These are phyloP conservation scores for Callorhinus ursinus DNA, from an alignment of 2,113 vertebrate genomes.

Conservation along the genomic window DNA sequence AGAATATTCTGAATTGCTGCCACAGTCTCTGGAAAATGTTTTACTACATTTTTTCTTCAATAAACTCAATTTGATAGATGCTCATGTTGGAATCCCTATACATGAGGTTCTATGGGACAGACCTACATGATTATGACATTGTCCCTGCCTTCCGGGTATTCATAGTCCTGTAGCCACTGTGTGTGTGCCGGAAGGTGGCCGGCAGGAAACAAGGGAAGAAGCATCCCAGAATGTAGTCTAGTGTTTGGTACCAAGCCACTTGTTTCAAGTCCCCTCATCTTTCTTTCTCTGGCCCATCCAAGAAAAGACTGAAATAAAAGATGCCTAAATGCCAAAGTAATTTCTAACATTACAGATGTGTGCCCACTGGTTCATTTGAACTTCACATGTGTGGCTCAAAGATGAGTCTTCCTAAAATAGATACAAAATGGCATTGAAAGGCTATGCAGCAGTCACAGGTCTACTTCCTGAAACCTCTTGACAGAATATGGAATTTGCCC, in stretches of 20 bases:
- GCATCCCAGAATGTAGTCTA: not conserved
- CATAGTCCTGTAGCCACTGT: not conserved
- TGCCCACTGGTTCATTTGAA: not conserved
- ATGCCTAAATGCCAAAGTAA: slow-evolving; percentile 13
- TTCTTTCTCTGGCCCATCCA: not conserved
- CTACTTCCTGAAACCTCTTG: not conserved
- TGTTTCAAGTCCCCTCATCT: not conserved
- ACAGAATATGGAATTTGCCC: not conserved
- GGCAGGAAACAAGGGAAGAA: not conserved
- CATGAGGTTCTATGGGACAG: fast-evolving
- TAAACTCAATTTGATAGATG: not conserved
- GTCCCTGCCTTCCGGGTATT: not conserved
- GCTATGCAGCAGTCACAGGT: not conserved
- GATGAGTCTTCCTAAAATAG: not conserved
- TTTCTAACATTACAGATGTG: slow-evolving; percentile 12
- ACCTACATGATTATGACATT: not conserved
- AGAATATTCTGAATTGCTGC: slow-evolving; percentile 11
- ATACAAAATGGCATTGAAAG: not conserved
- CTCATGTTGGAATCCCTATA: not conserved
- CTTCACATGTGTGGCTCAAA: not conserved
- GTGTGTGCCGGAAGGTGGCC: not conserved
- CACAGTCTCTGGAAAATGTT: not conserved
- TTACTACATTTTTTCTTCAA: slow-evolving; percentile 6
- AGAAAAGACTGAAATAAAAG: not conserved
- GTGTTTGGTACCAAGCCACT: not conserved